These are phyloP conservation scores for Falco novaeseelandiae DNA, from an alignment of 2,797 vertebrate species.

Conservation along the genomic window DNA sequence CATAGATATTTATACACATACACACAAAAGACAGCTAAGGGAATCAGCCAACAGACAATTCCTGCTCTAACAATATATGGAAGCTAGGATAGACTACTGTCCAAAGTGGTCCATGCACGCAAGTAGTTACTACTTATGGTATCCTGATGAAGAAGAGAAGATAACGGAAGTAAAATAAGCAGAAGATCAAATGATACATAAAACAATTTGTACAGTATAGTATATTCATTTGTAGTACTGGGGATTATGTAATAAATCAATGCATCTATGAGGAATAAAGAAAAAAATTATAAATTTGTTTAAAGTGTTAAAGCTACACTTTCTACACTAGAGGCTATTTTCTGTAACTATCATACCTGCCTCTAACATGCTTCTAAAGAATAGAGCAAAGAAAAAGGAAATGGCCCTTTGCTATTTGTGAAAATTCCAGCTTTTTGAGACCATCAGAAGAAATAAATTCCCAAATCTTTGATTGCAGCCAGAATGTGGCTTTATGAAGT, in stretches of 20 bases:
- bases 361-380: not conserved
- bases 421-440: not conserved
- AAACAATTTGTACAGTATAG: not conserved
- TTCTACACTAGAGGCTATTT: not conserved
- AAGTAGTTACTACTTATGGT: not conserved
- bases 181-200: not conserved
- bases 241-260: not conserved
- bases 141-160: not conserved
- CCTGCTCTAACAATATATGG: not conserved
- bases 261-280: not conserved
- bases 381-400: not conserved
- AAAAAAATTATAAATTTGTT: not conserved
- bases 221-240: not conserved
- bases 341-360: not conserved
- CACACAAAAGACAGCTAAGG: not conserved
- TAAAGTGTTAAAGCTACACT: not conserved
- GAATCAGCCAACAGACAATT: not conserved
- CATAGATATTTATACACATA: not conserved
- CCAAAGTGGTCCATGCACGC: rapidly evolving
- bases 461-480: not conserved
- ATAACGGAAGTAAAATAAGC: not conserved
- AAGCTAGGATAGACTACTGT: not conserved
- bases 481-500: not conserved
- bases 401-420: not conserved
- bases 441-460: not conserved